These are phyloP conservation scores for Sphaerophoria taeniata DNA, from an alignment of 2,888 invertebrate genomes.

Conservation along the genomic window DNA sequence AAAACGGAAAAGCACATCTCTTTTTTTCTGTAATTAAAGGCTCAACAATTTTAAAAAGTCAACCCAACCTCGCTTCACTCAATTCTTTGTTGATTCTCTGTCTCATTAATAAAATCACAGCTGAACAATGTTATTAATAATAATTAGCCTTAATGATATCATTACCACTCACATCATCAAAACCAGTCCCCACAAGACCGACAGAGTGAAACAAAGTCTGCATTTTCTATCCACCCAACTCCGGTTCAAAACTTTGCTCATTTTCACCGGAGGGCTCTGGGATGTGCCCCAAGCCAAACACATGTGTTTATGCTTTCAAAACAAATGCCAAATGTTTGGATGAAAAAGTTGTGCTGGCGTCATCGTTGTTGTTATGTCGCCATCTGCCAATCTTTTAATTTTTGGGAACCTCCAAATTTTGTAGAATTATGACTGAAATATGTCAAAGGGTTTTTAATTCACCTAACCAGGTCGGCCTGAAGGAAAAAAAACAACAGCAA, in stretches of 20 bases:
- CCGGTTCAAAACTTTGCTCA: slow-evolving; percentile 26
- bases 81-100: slow-evolving; percentile 35
- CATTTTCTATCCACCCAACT: neutral
- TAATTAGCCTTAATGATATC: slow-evolving; percentile 69
- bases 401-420: slow-evolving; percentile 44
- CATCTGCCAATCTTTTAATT: neutral
- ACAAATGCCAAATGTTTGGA: neutral
- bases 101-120: slow-evolving; percentile 63
- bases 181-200: slow-evolving; percentile 18
- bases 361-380: neutral
- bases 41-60: slow-evolving; percentile 2
- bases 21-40: neutral
- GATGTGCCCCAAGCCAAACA: neutral
- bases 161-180: slow-evolving; percentile 61
- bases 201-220: neutral
- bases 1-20: neutral
- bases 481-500: neutral
- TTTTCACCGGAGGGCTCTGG: slow-evolving; percentile 22
- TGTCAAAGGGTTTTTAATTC: slow-evolving; percentile 51
- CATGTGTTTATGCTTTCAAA: slow-evolving; percentile 35
- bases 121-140: slow-evolving; percentile 68
- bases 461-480: neutral
- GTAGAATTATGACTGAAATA: slow-evolving; percentile 40
- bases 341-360: neutral
- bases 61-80: slow-evolving; percentile 17